Percentiles rank a stretch among this genome's conserved stretches.
Evolutionary conservation across 2,888 invertebrate species (phyloP).

Genomic region (Cyclophora albipunctata): DNA sequence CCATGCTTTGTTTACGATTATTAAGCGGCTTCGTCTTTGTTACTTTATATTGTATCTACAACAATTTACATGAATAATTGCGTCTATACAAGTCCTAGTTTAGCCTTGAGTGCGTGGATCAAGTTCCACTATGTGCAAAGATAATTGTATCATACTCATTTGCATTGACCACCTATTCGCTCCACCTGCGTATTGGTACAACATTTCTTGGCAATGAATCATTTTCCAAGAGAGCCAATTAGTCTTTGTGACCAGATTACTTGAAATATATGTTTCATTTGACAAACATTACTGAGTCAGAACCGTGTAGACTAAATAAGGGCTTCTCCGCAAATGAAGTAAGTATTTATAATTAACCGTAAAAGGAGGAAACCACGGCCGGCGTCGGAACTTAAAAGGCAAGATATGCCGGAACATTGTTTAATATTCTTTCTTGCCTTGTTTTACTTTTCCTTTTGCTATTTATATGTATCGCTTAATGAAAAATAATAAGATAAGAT

Average conservation of each 20-base stretch:
- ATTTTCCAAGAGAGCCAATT: conserved; percentile 15
- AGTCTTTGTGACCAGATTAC: conserved; percentile 37
- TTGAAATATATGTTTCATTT: conserved; percentile 44
- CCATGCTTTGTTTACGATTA: conserved; percentile 54
- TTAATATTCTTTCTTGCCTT: not conserved
- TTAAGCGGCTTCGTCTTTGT: conserved; percentile 27
- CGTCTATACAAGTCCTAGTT: conserved; percentile 11
- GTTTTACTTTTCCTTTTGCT: not conserved
- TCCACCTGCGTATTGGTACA: conserved; percentile 41
- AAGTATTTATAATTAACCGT: conserved; percentile 52
- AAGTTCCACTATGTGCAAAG: conserved; percentile 33
- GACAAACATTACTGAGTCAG: conserved; percentile 52
- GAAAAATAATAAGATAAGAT: no score
- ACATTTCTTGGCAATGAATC: conserved; percentile 56
- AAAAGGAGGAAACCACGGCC: conserved; percentile 50
- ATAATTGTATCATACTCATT: conserved; percentile 49
- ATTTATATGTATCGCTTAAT: no score
- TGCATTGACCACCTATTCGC: conserved; percentile 41
- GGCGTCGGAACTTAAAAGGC: conserved; percentile 41
- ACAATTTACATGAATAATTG: conserved; percentile 21
- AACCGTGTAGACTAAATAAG: conserved; percentile 51
- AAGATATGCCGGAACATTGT: conserved; percentile 59
- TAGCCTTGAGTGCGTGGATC: conserved; percentile 18
- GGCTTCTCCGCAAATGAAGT: conserved; percentile 53
- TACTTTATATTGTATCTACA: conserved; percentile 14